These are phyloP conservation scores for Isaurus tuberculatus DNA, from an alignment of 92 coral and sea anemone genomes.

Conservation along the genomic window DNA sequence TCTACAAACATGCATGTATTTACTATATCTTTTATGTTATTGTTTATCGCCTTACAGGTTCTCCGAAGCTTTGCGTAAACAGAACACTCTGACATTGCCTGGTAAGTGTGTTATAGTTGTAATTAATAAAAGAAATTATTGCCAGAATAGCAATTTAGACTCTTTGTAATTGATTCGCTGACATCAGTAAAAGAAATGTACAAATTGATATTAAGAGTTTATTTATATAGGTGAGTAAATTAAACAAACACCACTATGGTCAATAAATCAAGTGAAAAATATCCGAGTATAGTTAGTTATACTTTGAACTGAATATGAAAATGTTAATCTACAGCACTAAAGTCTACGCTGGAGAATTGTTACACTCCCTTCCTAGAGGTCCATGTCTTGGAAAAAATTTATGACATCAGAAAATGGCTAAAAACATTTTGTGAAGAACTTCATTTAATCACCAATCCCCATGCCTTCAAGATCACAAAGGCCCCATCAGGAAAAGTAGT, in stretches of 20 bases:
- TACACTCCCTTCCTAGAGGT: constrained; percentile 1
- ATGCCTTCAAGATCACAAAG: constrained; percentile 1
- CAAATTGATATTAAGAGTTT: neutral
- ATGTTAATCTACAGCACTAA: neutral
- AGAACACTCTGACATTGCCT: constrained; percentile 2
- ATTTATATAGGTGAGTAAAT: neutral
- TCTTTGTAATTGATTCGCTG: neutral
- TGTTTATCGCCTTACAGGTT: neutral
- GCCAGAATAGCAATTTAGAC: neutral
- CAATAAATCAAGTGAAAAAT: too few relatives aligned
- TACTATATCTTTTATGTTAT: neutral
- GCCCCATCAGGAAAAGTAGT: constrained; percentile 23
- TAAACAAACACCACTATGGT: too few relatives aligned
- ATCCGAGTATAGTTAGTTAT: neutral
- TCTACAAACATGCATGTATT: neutral
- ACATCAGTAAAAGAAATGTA: neutral
- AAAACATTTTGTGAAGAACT: constrained; percentile 18
- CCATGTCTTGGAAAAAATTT: neutral
- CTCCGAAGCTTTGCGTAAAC: constrained; percentile 9
- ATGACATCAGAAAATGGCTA: neutral
- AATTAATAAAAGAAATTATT: neutral
- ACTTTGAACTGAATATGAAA: neutral
- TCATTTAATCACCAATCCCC: neutral
- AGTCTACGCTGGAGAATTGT: neutral
- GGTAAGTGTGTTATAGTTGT: neutral